Conservation (phyloP, 92 coral and sea anemone species). For the Bergia sp. region DNA sequence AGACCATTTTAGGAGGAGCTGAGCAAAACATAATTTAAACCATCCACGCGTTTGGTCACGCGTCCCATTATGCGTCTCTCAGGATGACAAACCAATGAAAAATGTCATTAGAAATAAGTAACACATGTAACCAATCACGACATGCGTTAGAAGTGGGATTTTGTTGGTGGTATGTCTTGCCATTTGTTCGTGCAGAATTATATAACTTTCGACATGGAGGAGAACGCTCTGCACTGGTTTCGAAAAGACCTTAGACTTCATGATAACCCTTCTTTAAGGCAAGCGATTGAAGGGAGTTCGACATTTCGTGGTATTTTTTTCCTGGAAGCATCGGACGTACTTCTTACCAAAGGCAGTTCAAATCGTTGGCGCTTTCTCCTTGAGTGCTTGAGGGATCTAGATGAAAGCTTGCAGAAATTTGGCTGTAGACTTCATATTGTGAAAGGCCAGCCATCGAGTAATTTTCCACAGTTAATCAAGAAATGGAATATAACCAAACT, state of each 20-base stretch:
- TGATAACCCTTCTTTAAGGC: constrained; percentile 83
- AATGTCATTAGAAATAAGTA: too few relatives aligned
- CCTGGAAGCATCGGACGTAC: constrained; percentile 72
- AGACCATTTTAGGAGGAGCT: too few relatives aligned
- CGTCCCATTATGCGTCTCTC: too few relatives aligned
- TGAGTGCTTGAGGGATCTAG: constrained; percentile 73
- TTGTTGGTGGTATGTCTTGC: too few relatives aligned
- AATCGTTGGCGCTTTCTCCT: constrained; percentile 90
- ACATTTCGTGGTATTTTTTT: constrained; percentile 89
- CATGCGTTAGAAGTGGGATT: neutral
- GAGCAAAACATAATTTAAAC: too few relatives aligned
- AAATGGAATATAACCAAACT: constrained; percentile 84
- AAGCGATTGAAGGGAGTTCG: constrained; percentile 74
- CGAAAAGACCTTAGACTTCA: constrained; percentile 89
- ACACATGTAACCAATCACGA: too few relatives aligned
- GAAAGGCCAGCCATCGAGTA: constrained; percentile 86
- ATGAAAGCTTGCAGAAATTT: constrained; percentile 59
- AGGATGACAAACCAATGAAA: too few relatives aligned
- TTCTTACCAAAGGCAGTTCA: constrained; percentile 55
- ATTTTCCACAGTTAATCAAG: constrained; percentile 75
- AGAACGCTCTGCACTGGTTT: constrained; percentile 90
- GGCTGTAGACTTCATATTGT: constrained; percentile 80
- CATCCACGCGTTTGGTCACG: too few relatives aligned
- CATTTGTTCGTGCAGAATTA: neutral
- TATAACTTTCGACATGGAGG: neutral